Evolutionary conservation across 1,140 invertebrate genomes (phyloP).

Genomic region (Augochlora pura): DNA sequence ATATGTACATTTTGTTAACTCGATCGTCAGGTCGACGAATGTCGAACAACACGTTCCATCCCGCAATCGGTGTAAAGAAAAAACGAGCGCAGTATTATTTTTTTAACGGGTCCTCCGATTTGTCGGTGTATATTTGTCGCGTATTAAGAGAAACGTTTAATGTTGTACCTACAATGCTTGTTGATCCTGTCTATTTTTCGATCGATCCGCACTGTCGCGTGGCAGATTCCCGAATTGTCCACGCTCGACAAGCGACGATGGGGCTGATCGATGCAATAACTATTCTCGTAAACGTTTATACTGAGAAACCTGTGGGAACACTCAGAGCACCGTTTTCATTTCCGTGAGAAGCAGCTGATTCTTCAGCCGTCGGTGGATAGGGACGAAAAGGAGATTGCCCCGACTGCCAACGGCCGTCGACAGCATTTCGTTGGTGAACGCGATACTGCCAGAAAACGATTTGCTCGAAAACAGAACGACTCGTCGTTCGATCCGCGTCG

Average conservation of each 20-base stretch:
- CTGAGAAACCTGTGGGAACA: constrained; percentile 18
- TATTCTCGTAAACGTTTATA: not conserved
- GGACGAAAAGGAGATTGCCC: not conserved
- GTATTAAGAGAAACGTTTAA: not conserved
- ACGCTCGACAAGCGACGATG: not conserved
- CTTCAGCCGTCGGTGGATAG: not conserved
- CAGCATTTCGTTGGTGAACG: not conserved
- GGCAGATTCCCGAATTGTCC: too few species aligned
- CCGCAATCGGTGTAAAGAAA: constrained; percentile 16
- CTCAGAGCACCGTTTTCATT: constrained; percentile 3
- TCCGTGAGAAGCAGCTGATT: not conserved
- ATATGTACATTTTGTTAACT: too few species aligned
- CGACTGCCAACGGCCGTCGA: not conserved
- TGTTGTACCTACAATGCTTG: constrained; percentile 12
- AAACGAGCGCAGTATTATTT: constrained; percentile 26
- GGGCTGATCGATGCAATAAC: constrained; percentile 1
- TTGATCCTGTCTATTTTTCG: constrained; percentile 1
- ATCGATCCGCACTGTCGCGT: not conserved
- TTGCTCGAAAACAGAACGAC: constrained; percentile 7
- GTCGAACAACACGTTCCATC: not conserved
- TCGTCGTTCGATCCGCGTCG: not conserved
- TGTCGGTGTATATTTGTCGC: not conserved
- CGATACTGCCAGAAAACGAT: constrained; percentile 26
- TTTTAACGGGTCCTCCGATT: constrained; percentile 1
- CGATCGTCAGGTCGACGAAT: not conserved